Evolutionary conservation across 2,113 vertebrate genomes (phyloP), one percentile per base, ranked within the genome.

Genomic region (Psettodes erumei): DNA sequence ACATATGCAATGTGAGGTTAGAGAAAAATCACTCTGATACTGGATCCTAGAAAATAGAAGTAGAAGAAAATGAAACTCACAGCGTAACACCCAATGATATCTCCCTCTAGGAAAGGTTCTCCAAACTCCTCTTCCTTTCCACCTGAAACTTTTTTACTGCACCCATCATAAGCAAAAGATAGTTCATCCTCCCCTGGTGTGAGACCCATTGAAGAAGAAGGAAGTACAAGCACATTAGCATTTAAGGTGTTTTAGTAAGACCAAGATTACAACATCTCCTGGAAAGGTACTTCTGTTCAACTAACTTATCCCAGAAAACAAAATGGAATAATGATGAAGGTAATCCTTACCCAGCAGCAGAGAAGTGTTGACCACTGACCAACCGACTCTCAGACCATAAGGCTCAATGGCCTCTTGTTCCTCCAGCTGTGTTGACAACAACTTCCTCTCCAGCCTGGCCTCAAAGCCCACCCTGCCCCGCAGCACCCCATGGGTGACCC

Each of bases 51-150:
- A 48, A 25, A 55, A 5, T 35, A 11, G 0, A 10, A 19, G 45
- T 0, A 45, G 1, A n/a, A 23, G 1, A 70, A 23, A 64, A 37
- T 45, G 3, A 38, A 27, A 92, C 95, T 93, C 80, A 98, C 96
- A 81, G 93, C 95, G 63, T 95, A 97, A 88, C 96, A 97, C 72
- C 96, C 95, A 67, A 98, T 92, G 75, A 97, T 94, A 79, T 98
- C 96, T 16, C 92, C 94, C 66, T 95, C 96, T 32, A 91, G 94
- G 56, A 96, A 94, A 8, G 89, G 77, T 80, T 96, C 95, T 30
- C 95, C 96, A 86, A 95, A 98, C 8, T 92, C 90, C 62, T 96
- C 94, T 71, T 94, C 94, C 2, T 90, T 91, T 67, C 94, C 93
- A n/a, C 77, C 90, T 6, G 94, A 93, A 56, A 95, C 94, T 83